Conservation (phyloP, 2,113 vertebrate species). For the Catharus minimus region DNA sequence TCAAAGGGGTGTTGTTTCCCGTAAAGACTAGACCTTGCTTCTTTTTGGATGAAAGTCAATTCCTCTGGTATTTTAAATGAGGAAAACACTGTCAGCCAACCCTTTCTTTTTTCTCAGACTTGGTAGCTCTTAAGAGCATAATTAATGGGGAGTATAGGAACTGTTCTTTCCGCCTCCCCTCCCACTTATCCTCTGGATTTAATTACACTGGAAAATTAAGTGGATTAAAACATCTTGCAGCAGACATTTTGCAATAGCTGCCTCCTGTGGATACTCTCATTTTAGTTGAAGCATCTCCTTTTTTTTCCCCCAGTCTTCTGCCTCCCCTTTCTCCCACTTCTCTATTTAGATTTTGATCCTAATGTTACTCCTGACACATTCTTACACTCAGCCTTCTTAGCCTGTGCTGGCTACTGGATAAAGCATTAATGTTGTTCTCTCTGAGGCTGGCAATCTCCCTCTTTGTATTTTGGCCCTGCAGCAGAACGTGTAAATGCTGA, state of each 20-base stretch:
- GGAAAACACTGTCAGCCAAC: neutral
- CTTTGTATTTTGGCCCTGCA: neutral
- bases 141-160: constrained; percentile 16
- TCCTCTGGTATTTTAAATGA: neutral
- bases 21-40: neutral
- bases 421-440: neutral
- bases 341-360: neutral
- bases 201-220: constrained; percentile 45
- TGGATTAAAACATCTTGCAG: constrained; percentile 21
- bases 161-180: neutral
- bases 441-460: neutral
- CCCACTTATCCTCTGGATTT: constrained; percentile 30
- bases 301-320: neutral
- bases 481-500: neutral
- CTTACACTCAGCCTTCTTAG: neutral
- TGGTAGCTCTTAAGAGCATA: neutral
- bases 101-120: neutral
- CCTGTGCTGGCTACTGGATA: neutral
- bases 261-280: neutral
- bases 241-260: constrained; percentile 25
- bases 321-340: neutral
- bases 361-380: neutral
- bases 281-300: neutral
- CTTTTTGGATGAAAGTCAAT: neutral
- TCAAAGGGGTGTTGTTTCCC: neutral